Conservation (phyloP, 2,888 invertebrate genomes). For the Heliconius aoede region DNA sequence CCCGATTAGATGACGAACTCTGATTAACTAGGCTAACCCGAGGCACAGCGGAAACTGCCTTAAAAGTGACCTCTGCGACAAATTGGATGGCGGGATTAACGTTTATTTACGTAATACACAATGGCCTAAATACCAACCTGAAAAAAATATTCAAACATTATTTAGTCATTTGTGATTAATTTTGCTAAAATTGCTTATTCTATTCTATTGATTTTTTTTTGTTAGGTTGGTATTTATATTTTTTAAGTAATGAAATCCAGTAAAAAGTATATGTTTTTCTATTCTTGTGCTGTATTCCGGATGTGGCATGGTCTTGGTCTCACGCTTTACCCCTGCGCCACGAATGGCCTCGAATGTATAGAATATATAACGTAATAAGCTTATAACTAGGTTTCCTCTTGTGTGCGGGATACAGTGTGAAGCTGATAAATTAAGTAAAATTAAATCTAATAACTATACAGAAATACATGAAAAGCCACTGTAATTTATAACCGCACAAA, state of each 20-base stretch:
- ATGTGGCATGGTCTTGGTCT: too few relatives aligned
- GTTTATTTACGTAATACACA: background rate
- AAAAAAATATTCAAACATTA: background rate
- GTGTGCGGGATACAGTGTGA: too few relatives aligned
- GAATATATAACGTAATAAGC: too few relatives aligned
- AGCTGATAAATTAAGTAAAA: too few relatives aligned
- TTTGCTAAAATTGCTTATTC: background rate
- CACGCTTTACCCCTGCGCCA: too few relatives aligned
- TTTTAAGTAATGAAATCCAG: too few relatives aligned
- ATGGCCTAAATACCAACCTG: background rate
- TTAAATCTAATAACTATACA: too few relatives aligned
- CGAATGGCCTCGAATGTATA: too few relatives aligned
- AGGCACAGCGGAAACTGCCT: slow-evolving; percentile 5
- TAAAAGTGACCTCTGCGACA: slow-evolving; percentile 6
- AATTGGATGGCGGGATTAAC: slow-evolving; percentile 23
- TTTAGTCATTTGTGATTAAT: background rate
- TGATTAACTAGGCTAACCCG: slow-evolving; percentile 21
- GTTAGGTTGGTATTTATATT: background rate
- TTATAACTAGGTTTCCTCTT: too few relatives aligned
- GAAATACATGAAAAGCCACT: background rate
- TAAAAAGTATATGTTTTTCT: too few relatives aligned
- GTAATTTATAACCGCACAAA: background rate
- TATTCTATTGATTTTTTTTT: background rate
- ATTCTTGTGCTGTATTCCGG: background rate
- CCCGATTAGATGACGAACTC: slow-evolving; percentile 17